phyloP scores from a whole-genome alignment of 2,113 vertebrate species.

The Natator depressus region DNA sequence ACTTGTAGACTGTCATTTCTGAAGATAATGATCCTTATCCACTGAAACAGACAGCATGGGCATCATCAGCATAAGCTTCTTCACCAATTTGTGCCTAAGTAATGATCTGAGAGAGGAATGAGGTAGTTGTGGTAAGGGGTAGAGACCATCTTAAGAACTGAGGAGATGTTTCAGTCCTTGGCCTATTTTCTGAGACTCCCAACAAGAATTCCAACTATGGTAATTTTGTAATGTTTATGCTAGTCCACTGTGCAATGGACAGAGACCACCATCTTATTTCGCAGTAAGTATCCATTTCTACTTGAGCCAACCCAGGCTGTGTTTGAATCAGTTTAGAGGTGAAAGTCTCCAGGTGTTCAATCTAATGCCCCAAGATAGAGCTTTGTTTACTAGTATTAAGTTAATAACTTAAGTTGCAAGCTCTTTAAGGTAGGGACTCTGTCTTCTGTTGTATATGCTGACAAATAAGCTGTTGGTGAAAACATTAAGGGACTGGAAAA shows the following conservation, averaged over 20 bases:
- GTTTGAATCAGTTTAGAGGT: background rate
- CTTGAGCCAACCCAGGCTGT: background rate
- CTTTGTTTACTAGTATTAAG: background rate
- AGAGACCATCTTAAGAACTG: background rate
- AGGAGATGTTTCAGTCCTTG: background rate
- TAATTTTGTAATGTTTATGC: background rate
- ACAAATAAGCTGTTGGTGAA: background rate
- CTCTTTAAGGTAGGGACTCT: background rate
- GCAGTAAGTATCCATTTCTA: background rate
- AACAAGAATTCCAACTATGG: background rate
- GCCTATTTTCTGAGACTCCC: background rate
- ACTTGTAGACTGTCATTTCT: background rate
- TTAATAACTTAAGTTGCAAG: background rate
- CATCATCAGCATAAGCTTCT: fast-evolving
- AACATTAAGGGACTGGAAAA: too few relatives aligned
- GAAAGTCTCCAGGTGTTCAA: background rate
- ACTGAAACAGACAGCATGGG: background rate
- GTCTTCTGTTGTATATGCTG: background rate
- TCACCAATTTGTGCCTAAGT: background rate
- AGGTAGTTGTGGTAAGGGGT: background rate
- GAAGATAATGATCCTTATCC: background rate
- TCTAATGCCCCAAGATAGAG: background rate
- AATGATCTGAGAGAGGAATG: background rate
- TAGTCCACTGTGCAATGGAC: background rate
- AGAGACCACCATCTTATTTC: background rate